These are phyloP conservation scores for Dendrophyllia cribrosa DNA, from an alignment of 64 coral and sea anemone species.

Conservation along the genomic window DNA sequence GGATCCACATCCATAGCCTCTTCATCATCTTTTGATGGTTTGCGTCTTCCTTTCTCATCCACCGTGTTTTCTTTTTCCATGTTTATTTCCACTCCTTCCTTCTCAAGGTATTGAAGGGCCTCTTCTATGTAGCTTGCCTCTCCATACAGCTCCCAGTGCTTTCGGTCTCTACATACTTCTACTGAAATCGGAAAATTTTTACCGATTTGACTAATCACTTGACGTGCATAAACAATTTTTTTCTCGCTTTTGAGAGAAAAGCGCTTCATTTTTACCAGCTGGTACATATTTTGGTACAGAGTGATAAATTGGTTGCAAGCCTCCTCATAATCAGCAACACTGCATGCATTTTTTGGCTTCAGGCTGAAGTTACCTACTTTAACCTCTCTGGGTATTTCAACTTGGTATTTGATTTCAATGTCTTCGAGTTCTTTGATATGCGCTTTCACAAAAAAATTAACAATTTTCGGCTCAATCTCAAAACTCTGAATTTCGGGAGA, in stretches of 20 bases:
- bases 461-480: slow-evolving; percentile 11
- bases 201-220: background rate
- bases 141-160: slow-evolving; percentile 52
- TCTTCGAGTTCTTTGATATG: slow-evolving; percentile 29
- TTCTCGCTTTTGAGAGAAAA: slow-evolving; percentile 12
- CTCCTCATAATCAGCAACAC: background rate
- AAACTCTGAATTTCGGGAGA: background rate
- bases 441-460: slow-evolving; percentile 12
- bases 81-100: background rate
- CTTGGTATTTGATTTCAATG: background rate
- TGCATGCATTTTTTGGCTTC: background rate
- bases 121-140: background rate
- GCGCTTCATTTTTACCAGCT: background rate
- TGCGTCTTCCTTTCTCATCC: background rate
- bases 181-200: slow-evolving; percentile 5
- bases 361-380: background rate
- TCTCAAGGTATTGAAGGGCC: background rate
- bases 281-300: slow-evolving; percentile 12
- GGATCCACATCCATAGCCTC: background rate
- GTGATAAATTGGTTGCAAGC: background rate
- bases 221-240: background rate
- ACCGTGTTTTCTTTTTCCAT: background rate
- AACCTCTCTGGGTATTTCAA: background rate
- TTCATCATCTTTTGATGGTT: background rate
- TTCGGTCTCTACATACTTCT: slow-evolving; percentile 3